Evolutionary conservation across 2,888 invertebrate genomes (phyloP).

Genomic region (Pocota personata): DNA sequence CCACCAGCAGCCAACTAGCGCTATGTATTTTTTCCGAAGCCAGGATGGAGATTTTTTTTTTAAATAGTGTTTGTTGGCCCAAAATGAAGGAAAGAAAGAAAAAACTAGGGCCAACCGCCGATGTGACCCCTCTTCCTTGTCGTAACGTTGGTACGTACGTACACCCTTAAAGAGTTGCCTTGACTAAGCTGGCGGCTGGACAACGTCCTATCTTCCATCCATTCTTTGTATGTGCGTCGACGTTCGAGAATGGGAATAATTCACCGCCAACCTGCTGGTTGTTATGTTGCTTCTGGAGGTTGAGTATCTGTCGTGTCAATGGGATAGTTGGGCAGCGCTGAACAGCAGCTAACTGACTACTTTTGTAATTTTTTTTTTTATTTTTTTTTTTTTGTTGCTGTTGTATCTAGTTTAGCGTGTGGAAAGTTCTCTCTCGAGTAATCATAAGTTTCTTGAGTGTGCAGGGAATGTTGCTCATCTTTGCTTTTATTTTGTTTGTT

Average conservation of each 20-base stretch:
- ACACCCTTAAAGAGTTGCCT: conserved; percentile 53
- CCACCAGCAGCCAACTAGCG: conserved; percentile 45
- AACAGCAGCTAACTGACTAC: conserved; percentile 54
- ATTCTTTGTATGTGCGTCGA: conserved; percentile 41
- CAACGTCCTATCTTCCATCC: conserved; percentile 1
- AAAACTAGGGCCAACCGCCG: conserved; percentile 54
- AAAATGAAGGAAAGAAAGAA: conserved; percentile 39
- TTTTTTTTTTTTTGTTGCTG: conserved; percentile 20
- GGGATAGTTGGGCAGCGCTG: conserved; percentile 56
- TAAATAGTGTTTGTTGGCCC: conserved; percentile 40
- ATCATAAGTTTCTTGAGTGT: conserved; percentile 61
- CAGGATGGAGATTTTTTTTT: conserved; percentile 57
- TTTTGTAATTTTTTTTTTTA: conserved; percentile 12
- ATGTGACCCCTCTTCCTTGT: conserved; percentile 48
- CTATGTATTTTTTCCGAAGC: conserved; percentile 53
- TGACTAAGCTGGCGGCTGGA: conserved; percentile 44
- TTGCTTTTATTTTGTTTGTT: conserved; percentile 26
- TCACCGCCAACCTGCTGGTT: conserved; percentile 62
- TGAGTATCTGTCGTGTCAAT: conserved; percentile 69
- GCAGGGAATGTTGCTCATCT: conserved; percentile 52
- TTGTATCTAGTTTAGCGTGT: conserved; percentile 43
- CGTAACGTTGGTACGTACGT: conserved; percentile 26
- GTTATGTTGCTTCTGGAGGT: conserved; percentile 25
- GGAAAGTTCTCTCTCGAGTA: conserved; percentile 49
- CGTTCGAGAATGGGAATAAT: conserved; percentile 61